phyloP scores from a whole-genome alignment of 1,140 invertebrate genomes.

The Pomacea maculata region DNA sequence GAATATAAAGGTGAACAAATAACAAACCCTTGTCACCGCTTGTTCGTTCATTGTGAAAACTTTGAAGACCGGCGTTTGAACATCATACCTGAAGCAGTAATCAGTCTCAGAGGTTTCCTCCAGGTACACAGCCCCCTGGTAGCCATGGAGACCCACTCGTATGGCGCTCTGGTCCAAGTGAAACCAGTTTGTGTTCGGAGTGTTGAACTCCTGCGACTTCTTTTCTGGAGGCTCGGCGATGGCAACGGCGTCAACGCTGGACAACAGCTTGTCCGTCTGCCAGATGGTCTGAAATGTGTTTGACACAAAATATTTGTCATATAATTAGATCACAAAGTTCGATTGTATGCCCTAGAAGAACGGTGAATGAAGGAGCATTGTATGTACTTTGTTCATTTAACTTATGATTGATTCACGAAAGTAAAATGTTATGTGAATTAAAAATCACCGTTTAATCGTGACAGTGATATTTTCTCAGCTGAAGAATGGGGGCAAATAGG shows the following conservation, averaged over 20 bases:
- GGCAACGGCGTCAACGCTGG: conserved; percentile 42
- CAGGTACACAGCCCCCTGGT: conserved; percentile 50
- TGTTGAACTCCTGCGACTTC: conserved; percentile 17
- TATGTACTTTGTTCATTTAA: too few relatives aligned
- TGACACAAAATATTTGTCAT: neutral
- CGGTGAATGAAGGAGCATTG: too few relatives aligned
- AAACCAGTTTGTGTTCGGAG: conserved; percentile 35
- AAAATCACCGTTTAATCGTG: neutral
- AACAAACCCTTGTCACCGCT: too few relatives aligned
- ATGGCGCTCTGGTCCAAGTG: conserved; percentile 45
- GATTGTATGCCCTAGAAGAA: too few relatives aligned
- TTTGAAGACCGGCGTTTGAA: too few relatives aligned
- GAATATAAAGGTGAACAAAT: too few relatives aligned
- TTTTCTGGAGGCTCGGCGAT: conserved; percentile 35
- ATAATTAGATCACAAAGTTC: neutral
- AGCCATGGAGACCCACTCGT: conserved; percentile 45
- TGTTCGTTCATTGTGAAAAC: too few relatives aligned
- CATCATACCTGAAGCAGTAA: conserved; percentile 22
- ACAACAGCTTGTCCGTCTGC: conserved; percentile 44
- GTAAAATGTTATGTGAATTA: too few relatives aligned
- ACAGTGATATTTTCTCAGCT: neutral
- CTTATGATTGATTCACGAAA: too few relatives aligned
- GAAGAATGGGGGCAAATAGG: too few relatives aligned
- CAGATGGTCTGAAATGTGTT: conserved; percentile 28
- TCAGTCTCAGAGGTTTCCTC: conserved; percentile 44